phyloP scores from a whole-genome alignment of 2,113 vertebrate genomes.

The Gavia stellata region DNA sequence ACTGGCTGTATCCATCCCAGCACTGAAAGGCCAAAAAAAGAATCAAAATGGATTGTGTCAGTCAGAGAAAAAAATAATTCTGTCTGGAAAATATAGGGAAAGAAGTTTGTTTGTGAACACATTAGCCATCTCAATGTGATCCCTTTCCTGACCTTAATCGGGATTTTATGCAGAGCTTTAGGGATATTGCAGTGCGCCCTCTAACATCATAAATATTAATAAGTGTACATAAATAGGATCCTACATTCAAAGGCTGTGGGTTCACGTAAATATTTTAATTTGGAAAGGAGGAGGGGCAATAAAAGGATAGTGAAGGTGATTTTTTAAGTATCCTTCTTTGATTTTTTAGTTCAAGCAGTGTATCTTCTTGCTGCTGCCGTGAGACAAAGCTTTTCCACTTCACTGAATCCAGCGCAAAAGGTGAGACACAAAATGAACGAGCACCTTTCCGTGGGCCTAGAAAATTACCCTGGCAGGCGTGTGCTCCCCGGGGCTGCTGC shows the following conservation, averaged over 20 bases:
- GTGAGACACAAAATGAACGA: background rate
- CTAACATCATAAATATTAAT: slow-evolving; percentile 55
- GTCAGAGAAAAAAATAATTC: background rate
- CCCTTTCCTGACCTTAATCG: slow-evolving; percentile 23
- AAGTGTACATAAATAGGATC: slow-evolving; percentile 52
- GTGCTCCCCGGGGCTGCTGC: background rate
- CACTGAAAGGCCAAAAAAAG: background rate
- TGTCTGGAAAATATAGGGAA: background rate
- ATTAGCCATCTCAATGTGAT: slow-evolving; percentile 31
- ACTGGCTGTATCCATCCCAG: background rate
- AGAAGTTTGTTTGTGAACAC: slow-evolving; percentile 37
- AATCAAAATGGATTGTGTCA: background rate
- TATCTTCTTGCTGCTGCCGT: background rate
- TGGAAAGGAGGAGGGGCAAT: background rate
- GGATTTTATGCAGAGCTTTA: slow-evolving; percentile 51
- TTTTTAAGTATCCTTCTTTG: background rate
- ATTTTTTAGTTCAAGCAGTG: background rate
- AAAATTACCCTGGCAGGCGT: background rate
- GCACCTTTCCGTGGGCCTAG: background rate
- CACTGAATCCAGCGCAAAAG: background rate
- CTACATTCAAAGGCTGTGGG: slow-evolving; percentile 22
- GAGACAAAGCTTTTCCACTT: background rate
- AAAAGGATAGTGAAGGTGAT: slow-evolving; percentile 14
- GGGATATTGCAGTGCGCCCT: slow-evolving; percentile 31
- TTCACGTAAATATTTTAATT: slow-evolving; percentile 40